Percentiles rank a stretch among this genome's conserved stretches.
Evolutionary conservation across 2,797 vertebrate species (phyloP).

Genomic region (Xiphophorus birchmanni): DNA sequence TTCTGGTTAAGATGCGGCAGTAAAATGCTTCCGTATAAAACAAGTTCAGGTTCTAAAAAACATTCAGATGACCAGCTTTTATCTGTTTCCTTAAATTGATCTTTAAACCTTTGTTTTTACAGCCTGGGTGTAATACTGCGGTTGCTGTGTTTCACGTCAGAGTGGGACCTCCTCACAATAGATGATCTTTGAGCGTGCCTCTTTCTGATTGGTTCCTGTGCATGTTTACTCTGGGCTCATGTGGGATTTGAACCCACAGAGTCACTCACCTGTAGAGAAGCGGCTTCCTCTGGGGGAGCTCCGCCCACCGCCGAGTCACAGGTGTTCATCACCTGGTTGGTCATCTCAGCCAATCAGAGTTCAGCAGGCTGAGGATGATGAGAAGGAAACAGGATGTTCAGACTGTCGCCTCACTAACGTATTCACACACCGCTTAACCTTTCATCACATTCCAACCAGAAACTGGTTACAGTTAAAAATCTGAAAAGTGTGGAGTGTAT

Average conservation of each 20-base stretch:
- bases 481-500: neutral
- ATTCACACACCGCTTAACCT: neutral
- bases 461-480: neutral
- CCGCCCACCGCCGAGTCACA: constrained; percentile 78
- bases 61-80: neutral
- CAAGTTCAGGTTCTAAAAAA: too few relatives aligned
- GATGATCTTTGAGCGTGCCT: neutral
- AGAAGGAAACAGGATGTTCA: neutral
- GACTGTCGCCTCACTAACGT: neutral
- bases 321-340: constrained; percentile 81
- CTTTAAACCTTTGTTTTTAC: neutral
- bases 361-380: constrained; percentile 10
- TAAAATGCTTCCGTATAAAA: neutral
- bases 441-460: neutral
- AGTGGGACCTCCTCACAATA: neutral
- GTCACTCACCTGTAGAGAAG: constrained; percentile 79
- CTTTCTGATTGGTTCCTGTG: neutral
- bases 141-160: neutral
- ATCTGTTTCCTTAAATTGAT: neutral
- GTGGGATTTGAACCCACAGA: neutral
- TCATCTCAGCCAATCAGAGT: constrained; percentile 75
- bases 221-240: neutral
- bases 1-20: too few relatives aligned
- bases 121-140: neutral
- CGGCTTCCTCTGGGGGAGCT: constrained; percentile 76